Evolutionary conservation across 2,113 vertebrate genomes (phyloP).

Genomic region (Loxodonta africana): DNA sequence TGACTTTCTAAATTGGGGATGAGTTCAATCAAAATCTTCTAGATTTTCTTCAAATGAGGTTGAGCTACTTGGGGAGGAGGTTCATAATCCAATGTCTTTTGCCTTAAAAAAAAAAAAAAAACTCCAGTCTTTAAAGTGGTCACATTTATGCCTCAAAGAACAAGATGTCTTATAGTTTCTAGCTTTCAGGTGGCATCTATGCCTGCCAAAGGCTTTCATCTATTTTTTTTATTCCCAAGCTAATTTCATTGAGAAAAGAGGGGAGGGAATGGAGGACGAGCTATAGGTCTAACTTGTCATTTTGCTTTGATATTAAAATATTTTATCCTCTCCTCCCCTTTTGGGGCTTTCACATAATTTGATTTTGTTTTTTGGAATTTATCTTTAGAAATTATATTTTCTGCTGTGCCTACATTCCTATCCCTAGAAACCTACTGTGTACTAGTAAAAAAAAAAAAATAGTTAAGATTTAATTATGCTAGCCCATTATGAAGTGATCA

Average conservation of each 20-base stretch:
- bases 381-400: not conserved
- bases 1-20: not conserved
- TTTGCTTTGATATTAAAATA: not conserved
- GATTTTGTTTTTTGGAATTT: not conserved
- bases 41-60: not conserved
- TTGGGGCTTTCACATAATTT: not conserved
- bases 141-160: not conserved
- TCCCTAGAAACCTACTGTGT: not conserved
- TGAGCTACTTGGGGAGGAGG: not conserved
- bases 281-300: not conserved
- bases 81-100: not conserved
- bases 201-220: not conserved
- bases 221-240: not conserved
- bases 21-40: not conserved
- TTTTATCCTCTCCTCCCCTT: not conserved
- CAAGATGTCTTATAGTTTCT: not conserved
- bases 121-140: not conserved
- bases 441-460: not conserved
- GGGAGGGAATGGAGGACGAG: not conserved
- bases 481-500: constrained; percentile 17
- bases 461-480: not conserved
- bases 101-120: no score
- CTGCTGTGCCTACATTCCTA: not conserved
- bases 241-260: not conserved
- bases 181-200: not conserved